Percentiles rank a stretch among this genome's conserved stretches.
Evolutionary conservation across 2,113 vertebrate species (phyloP).

Genomic region (Physeter macrocephalus): DNA sequence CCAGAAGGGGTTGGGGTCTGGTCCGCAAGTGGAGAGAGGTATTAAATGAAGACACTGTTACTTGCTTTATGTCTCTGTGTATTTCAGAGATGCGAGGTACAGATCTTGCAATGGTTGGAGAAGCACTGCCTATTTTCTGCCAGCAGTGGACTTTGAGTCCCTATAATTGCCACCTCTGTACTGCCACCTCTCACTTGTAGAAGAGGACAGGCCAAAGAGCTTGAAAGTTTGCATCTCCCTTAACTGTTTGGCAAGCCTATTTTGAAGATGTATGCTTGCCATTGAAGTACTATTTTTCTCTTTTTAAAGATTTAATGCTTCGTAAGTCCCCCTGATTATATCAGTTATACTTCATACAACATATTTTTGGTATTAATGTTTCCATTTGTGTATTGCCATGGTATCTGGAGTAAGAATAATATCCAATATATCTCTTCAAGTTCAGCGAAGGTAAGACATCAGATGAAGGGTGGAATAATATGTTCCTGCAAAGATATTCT

Average conservation of each 20-base stretch:
- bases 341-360: background rate
- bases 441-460: background rate
- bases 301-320: background rate
- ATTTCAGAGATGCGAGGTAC: background rate
- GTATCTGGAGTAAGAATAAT: background rate
- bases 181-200: background rate
- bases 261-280: background rate
- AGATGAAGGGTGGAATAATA: background rate
- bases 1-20: too few relatives aligned
- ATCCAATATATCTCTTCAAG: background rate
- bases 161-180: fast-evolving
- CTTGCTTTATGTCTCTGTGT: background rate
- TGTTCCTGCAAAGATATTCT: background rate
- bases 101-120: background rate
- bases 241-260: background rate
- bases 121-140: background rate
- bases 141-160: background rate
- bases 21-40: background rate
- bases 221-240: background rate
- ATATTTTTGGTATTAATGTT: background rate
- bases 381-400: background rate
- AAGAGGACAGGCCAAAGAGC: background rate
- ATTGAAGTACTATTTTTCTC: background rate
- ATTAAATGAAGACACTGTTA: background rate
- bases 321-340: background rate